phyloP scores from a whole-genome alignment of 2,113 vertebrate species.

The Eulemur rufifrons region DNA sequence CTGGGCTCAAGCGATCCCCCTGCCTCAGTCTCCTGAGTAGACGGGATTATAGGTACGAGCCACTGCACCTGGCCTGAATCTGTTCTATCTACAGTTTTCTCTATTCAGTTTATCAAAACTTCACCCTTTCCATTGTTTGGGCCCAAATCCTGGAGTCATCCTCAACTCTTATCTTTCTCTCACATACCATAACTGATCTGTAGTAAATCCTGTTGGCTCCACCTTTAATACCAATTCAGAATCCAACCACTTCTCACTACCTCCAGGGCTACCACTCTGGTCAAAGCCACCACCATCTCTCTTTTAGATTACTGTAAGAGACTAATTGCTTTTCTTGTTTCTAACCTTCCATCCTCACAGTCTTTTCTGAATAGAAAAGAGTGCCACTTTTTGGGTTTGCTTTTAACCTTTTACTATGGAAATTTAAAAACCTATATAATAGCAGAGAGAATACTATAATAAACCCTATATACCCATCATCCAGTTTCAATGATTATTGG shows the following conservation, averaged over 20 bases:
- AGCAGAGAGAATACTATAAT: background rate
- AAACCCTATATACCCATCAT: background rate
- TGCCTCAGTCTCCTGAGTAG: no score
- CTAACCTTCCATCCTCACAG: background rate
- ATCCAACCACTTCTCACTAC: background rate
- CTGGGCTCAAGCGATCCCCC: no score
- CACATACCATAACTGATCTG: background rate
- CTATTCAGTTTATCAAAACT: background rate
- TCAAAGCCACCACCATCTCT: background rate
- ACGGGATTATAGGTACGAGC: no score
- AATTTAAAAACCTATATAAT: background rate
- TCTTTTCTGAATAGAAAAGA: background rate
- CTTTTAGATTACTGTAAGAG: background rate
- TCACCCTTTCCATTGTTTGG: background rate
- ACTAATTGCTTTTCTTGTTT: background rate
- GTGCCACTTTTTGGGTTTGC: background rate
- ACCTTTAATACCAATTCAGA: background rate
- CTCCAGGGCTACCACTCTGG: background rate
- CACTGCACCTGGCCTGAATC: background rate
- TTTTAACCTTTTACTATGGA: slow-evolving; percentile 3
- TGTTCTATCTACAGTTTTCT: background rate
- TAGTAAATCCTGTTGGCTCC: background rate
- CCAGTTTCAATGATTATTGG: background rate
- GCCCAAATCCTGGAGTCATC: background rate
- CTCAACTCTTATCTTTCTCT: background rate